Percentiles rank a stretch among this genome's conserved stretches.
These are phyloP conservation scores for Ophioderma brevispina DNA, from an alignment of 35 echinoderm and acorn worm genomes.

Conservation along the genomic window DNA sequence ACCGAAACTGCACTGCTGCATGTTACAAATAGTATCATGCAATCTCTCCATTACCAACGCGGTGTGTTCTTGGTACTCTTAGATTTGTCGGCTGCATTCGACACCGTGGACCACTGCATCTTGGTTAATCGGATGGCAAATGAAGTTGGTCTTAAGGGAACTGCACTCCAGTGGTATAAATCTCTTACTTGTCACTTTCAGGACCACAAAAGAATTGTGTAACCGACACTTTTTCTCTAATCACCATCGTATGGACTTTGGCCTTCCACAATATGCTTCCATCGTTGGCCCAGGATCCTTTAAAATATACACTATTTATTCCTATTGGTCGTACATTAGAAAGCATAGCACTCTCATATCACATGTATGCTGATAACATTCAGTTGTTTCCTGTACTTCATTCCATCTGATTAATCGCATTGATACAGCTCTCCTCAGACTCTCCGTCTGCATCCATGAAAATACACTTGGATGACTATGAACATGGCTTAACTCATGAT, in stretches of 20 bases:
- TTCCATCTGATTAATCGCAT: background rate
- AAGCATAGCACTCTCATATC: background rate
- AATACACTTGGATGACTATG: background rate
- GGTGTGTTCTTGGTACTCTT: background rate
- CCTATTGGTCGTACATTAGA: background rate
- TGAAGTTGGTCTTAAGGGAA: background rate
- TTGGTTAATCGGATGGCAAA: background rate
- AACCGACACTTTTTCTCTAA: no score
- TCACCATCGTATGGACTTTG: background rate
- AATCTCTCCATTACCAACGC: background rate
- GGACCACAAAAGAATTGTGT: no score
- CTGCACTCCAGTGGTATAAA: no score
- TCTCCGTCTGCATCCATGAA: background rate
- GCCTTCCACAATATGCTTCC: background rate
- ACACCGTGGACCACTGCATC: slow-evolving; percentile 26
- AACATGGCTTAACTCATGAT: background rate
- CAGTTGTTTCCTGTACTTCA: background rate
- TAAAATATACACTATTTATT: slow-evolving; percentile 1
- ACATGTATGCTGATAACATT: slow-evolving; percentile 23
- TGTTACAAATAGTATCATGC: slow-evolving; percentile 35
- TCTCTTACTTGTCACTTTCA: no score
- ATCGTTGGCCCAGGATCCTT: slow-evolving; percentile 19
- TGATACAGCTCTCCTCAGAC: background rate
- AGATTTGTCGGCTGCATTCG: slow-evolving; percentile 1
- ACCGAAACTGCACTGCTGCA: slow-evolving; percentile 29